Evolutionary conservation across 2,797 vertebrate species (phyloP), one percentile per base, ranked within the genome.

Genomic region (Odontamblyopus lacepedii): DNA sequence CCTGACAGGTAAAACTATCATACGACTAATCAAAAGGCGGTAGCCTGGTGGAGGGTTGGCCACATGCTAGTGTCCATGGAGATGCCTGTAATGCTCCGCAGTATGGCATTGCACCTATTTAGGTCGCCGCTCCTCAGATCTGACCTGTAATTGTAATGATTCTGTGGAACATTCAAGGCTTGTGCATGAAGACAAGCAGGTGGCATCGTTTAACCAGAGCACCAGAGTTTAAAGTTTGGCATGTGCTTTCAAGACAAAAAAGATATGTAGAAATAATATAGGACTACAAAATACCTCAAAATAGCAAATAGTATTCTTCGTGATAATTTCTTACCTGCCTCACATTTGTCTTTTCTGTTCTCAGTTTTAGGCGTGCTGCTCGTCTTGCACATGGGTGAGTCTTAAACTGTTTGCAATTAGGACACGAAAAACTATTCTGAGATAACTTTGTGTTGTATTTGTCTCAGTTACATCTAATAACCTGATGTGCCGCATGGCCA

Each of bases 401-500:
- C 69, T 38, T 6, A 5, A 38, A 13, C 13, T 26, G 18, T 53
- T 51, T 6, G 8, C 11, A 8, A 35, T 55, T 29, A 6, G 19
- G 16, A 1, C 51, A 8, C 2, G 2, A 38, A 38, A 38, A 50
- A 6, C 6, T 27, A 35, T 18, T 66, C 2, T n/a, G 12, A 29
- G 4, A 29, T 29, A 50, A 50, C 26, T 8, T 51, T 30, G 2
- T 16, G 15, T 30, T 60, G 13, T 60, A 16, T 61, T 30, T 61
- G 30, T 63, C 32, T 67, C 75, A 96, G 96, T 89, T 48, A 82
- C 92, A 30, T 89, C 95, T 48, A 92, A 76, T 75, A 95, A 91
- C 32, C 82, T 96, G 87, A 93, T 95, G 69, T 97, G 96, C 74
- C 95, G 96, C 86, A 93, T 96, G 78, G 94, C 94, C 84, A 97